Evolutionary conservation across 2,888 invertebrate species (phyloP), one percentile per base, ranked within the genome.

Genomic region (Prosopocoilus inquinatus): DNA sequence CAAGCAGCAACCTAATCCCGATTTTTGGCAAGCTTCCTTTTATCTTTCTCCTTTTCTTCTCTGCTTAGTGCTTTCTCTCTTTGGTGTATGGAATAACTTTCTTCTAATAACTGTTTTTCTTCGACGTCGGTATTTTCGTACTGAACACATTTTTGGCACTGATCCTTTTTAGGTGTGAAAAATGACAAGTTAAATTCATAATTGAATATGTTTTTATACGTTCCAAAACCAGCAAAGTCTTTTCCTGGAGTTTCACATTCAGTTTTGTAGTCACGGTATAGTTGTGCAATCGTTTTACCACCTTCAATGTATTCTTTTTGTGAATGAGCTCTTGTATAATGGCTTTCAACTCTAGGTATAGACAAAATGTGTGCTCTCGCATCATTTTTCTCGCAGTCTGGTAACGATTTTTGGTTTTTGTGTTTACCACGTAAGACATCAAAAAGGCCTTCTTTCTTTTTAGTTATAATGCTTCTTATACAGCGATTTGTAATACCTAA

Each of bases 351-450:
- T 53, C 60, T 60, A 43, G 66, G 63, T 44, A 66, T 64, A 15
- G 62, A 65, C 53, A 69, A 64, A 38, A 69, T 73, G 55, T 68
- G 69, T 38, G 64, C 55, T 45, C 63, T 56, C 15, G 67, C 61
- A 47, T n/a, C n/a, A n/a, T n/a, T n/a, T n/a, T 55, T 45, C 63
- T 56, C 15, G 67, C 61, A 47, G 62, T 59, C 45, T 64, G 54
- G 52, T 62, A 50, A 49, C 68, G 54, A 58, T 68, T 66, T 48
- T 60, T 65, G 63, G 13, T 66, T 64, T 3, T 57, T 59, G 57
- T 69, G 68, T 51, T 64, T 68, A 43, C 69, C 70, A 58, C 69
- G 58, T 41, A 53, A 57, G 48, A 65, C 64, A 45, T 41, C 20
- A 20, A 20, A 38, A 15, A 47, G 32, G 46, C 59, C 53, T 44